Base-by-base conservation (phyloP, 2,113 vertebrate species). In the Thamnophis sirtalis region DNA sequence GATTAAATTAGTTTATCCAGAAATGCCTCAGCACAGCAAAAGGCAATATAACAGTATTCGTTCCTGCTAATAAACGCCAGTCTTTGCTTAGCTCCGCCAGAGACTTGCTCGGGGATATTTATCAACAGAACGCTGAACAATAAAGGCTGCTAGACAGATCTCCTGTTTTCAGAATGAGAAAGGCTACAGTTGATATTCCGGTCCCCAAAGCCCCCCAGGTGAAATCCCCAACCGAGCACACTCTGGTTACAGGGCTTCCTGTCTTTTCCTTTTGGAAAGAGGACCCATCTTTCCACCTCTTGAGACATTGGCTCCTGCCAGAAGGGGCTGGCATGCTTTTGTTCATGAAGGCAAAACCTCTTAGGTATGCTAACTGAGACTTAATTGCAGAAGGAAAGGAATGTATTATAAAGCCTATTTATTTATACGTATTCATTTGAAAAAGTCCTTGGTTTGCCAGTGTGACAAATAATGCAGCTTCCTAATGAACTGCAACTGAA, bases 121-220 rank as follows among this genome's bases (percentile, higher is more conserved):
- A 91, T 93, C 93, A 93, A 91, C 87, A 91, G 50, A 91, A 93
- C 93, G 51, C 56, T 91, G 93, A 89, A 91, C 87, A 89, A 84
- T 89, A 58, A 93, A 91, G 90, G 80, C 90, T 90, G 89, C 80
- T 91, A 90, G 93, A 93, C 50, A 89, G 87, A 86, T 86, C 63
- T 55, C 50, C 87, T 49, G 80, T 56, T 89, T 89, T 89, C 87
- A 91, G 89, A 91, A 91, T 89, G 73, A 91, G 50, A 93, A 91
- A 89, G 84, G 56, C 87, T 89, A 68, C 93, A 91, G 63, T 89
- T 84, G 73, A 68, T 73, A 63, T 89, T 50, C 87, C 49, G 9
- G 56, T 56, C 28, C 53, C 80, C 84, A 91, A 88, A 91, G 33
- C 43, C n/a, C 53, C 68, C 9, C 17, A 8, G 33, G 49, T 26